Evolutionary conservation across 2,888 invertebrate species (phyloP), one percentile per base, ranked within the genome.

Genomic region (Oxyteleia sp.): DNA sequence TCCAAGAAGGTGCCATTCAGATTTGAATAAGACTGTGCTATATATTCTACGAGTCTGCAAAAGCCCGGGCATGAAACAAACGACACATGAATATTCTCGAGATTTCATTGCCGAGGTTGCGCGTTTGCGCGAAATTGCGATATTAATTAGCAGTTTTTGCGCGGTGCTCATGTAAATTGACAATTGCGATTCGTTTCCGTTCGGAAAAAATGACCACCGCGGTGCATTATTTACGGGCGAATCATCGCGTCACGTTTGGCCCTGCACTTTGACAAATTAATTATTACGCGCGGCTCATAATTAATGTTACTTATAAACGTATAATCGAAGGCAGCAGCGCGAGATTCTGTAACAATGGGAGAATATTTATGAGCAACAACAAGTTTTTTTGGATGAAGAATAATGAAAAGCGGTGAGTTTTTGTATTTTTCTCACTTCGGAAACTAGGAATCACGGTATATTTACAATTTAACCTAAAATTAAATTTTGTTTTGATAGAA

Each of bases 11-110:
- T 63, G 61, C 61, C 63, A 69, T 78, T 69, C 78, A 69, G 78
- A 78, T 78, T 78, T 78, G 78, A 78, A 78, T 78, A 78, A 78
- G 69, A 63, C 61, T 45, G 69, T 23, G 61, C 68, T 78, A 68
- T 69, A 69, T 78, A 78, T 78, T 78, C 69, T 61, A 69, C 55
- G 49, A 63, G 78, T 69, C 41, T 53, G 23, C 69, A 32, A 68
- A 59, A 29, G 68, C 38, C 4, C 8, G 41, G 5, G 57, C 26
- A 51, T 57, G 35, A 59, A 78, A 68, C 35, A 78, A 63, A 78
- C 51, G 69, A 59, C 69, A 35, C 64, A 78, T 78, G 69, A 78
- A 78, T 78, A 78, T 78, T 78, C 69, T 29, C 20, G 45, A n/a
- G 38, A 29, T 57, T 57, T 53, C 15, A 43, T 43, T 43, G 15